These are phyloP conservation scores for Neosalanx taihuensis DNA, from an alignment of 2,797 vertebrate genomes.

Conservation along the genomic window DNA sequence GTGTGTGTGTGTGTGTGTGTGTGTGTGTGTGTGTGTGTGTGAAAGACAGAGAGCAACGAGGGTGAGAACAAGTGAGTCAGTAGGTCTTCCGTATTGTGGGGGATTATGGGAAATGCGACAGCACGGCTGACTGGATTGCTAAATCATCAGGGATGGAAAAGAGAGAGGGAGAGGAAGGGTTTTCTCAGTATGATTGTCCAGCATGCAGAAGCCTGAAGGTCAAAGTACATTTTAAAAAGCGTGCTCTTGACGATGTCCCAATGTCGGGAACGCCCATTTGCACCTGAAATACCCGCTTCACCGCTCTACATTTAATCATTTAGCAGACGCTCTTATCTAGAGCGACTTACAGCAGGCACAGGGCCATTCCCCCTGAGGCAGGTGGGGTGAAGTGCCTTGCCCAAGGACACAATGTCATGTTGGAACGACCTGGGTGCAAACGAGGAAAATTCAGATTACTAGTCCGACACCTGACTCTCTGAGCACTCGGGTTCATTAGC, in stretches of 20 bases:
- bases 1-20: conserved; percentile 17
- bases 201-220: conserved; percentile 49
- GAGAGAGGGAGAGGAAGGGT: conserved; percentile 38
- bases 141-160: conserved; percentile 34
- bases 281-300: conserved; percentile 21
- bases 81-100: conserved; percentile 45
- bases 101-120: conserved; percentile 46
- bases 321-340: too few relatives aligned
- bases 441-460: too few relatives aligned
- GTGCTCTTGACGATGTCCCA: conserved; percentile 41
- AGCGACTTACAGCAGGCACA: too few relatives aligned
- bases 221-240: conserved; percentile 37
- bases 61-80: conserved; percentile 50
- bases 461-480: too few relatives aligned
- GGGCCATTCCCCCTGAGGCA: too few relatives aligned
- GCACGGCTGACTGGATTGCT: conserved; percentile 26
- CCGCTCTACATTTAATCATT: conserved; percentile 6
- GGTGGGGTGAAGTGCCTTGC: too few relatives aligned
- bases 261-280: conserved; percentile 33
- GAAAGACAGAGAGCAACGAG: conserved; percentile 25
- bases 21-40: conserved; percentile 15
- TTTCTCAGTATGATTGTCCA: conserved; percentile 51
- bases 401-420: too few relatives aligned
- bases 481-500: too few relatives aligned
- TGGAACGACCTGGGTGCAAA: too few relatives aligned